Percentiles rank a stretch among this genome's conserved stretches.
phyloP scores from a whole-genome alignment of 2,888 invertebrate species.

The Melieria picta region DNA sequence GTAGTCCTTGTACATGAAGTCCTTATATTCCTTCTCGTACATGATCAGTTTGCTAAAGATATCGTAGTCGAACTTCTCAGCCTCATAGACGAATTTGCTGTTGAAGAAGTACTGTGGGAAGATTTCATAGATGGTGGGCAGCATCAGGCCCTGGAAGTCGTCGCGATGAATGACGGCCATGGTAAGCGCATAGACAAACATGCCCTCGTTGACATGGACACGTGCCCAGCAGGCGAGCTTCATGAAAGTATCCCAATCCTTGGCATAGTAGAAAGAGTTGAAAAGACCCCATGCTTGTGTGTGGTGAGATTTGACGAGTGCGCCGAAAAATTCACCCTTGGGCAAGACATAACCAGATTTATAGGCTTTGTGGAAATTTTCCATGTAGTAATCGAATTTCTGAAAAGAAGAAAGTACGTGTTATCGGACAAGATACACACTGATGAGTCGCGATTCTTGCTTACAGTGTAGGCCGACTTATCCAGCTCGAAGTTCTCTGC shows the following conservation, averaged over 20 bases:
- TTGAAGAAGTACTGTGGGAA: slow-evolving; percentile 82
- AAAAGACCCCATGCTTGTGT: slow-evolving; percentile 71
- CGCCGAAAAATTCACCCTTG: slow-evolving; percentile 70
- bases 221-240: slow-evolving; percentile 77
- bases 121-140: slow-evolving; percentile 81
- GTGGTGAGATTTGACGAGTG: slow-evolving; percentile 65
- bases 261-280: slow-evolving; percentile 75
- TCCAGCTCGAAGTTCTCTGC: slow-evolving; percentile 68
- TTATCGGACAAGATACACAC: too few relatives aligned
- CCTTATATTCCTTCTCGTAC: slow-evolving; percentile 63
- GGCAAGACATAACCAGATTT: slow-evolving; percentile 67
- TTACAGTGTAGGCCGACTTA: slow-evolving; percentile 43
- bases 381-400: slow-evolving; percentile 53
- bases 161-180: slow-evolving; percentile 75
- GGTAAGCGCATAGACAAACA: slow-evolving; percentile 78
- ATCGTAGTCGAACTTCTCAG: slow-evolving; percentile 68
- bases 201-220: slow-evolving; percentile 75
- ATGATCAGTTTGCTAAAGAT: slow-evolving; percentile 54
- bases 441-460: slow-evolving; percentile 13
- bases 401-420: slow-evolving; percentile 32
- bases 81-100: slow-evolving; percentile 75
- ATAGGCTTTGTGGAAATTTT: slow-evolving; percentile 55
- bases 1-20: slow-evolving; percentile 62
- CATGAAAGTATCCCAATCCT: slow-evolving; percentile 77
- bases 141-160: slow-evolving; percentile 73